Base-by-base conservation (phyloP, 2,113 vertebrate genomes). In the Erythrocercus mccallii region DNA sequence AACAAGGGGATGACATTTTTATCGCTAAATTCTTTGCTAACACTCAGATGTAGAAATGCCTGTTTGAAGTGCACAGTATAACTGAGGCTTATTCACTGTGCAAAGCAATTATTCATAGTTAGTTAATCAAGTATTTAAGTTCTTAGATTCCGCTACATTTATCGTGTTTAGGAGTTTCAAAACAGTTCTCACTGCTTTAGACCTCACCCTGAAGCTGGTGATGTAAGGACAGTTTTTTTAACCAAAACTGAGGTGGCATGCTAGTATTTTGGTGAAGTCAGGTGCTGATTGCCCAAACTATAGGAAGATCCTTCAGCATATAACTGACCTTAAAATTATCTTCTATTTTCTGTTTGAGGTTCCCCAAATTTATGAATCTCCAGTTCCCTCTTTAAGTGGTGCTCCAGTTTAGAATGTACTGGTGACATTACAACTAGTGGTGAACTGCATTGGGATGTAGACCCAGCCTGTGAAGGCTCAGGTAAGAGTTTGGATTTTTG, bases 401-500 rank as follows among this genome's bases (percentile, higher is more conserved):
- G 93, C 25, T 96, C 96, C 95, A 96, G 94, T 97, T 94, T 97
- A 97, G 91, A 98, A 93, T 93, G 94, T 96, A 95, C 96, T 97
- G 95, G 97, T 97, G 86, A 92, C 95, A 95, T 95, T 95, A 96
- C 82, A 85, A 47, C 94, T 93, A 96, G 95, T 96, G 96, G 94
- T 96, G 97, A 97, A 79, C 94, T 97, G 89, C 96, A 94, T 66
- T 97, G 97, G 97, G 92, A 97, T 97, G 84, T 88, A 97, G 96
- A 97, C 84, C 77, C 97, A 98, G 97, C 95, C 96, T 97, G 87
- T 95, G 96, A 81, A 96, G 91, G 96, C 89, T 93, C 97, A 97
- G 97, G 97, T 98, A 97, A 97, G 97, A 97, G 96, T 96, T 97
- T 96, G 84, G 96, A 96, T 97, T 98, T 97, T 97, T 94, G 88